Conservation (phyloP, 2,797 vertebrate genomes). For the Alauda arvensis region DNA sequence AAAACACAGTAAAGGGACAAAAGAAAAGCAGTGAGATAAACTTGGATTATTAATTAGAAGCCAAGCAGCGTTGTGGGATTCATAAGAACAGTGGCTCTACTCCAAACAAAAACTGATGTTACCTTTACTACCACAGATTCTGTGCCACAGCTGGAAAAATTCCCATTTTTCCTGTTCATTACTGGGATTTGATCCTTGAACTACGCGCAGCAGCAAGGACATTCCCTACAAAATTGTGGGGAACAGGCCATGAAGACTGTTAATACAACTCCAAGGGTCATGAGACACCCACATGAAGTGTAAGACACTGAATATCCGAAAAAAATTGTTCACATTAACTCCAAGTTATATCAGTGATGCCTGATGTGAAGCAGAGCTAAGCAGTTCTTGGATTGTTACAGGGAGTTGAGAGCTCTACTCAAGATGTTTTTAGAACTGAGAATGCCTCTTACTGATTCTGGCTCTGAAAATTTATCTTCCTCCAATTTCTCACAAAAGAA, state of each 20-base stretch:
- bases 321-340: background rate
- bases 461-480: background rate
- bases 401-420: background rate
- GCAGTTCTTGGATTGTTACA: background rate
- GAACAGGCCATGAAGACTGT: background rate
- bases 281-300: background rate
- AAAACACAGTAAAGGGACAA: background rate
- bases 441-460: background rate
- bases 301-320: background rate
- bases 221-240: background rate
- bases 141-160: background rate
- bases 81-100: rapidly evolving
- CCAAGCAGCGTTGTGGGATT: background rate
- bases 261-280: background rate
- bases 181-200: background rate
- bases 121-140: background rate
- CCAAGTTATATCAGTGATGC: rapidly evolving
- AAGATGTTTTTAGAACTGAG: background rate
- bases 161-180: background rate
- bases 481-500: background rate
- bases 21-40: background rate
- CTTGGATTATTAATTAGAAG: background rate
- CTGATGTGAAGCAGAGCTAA: background rate
- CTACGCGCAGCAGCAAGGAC: background rate
- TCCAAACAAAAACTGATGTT: background rate